These are phyloP conservation scores for Virgularia gustaviana DNA, from an alignment of 92 coral and sea anemone species.

Conservation along the genomic window DNA sequence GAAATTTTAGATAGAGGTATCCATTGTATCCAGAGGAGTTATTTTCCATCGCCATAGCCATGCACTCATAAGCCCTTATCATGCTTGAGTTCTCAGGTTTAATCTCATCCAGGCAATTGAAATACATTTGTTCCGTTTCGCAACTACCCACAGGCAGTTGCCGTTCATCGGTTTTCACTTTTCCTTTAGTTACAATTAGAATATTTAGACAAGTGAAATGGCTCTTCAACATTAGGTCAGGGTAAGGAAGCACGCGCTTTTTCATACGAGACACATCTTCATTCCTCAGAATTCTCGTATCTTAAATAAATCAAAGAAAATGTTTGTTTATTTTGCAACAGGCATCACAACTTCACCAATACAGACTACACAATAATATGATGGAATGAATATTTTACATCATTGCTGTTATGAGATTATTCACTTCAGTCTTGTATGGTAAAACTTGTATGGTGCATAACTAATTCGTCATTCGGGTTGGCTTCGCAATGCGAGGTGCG, in stretches of 20 bases:
- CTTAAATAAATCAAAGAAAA: background rate
- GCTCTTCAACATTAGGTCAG: background rate
- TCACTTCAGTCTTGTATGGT: too few relatives aligned
- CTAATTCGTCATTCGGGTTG: too few relatives aligned
- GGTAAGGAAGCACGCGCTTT: background rate
- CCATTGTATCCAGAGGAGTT: slow-evolving; percentile 61
- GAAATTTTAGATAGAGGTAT: slow-evolving; percentile 61
- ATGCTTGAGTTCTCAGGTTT: slow-evolving; percentile 6
- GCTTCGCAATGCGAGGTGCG: too few relatives aligned
- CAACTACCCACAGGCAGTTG: too few relatives aligned
- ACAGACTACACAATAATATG: too few relatives aligned
- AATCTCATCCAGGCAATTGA: background rate
- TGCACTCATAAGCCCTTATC: slow-evolving; percentile 64
- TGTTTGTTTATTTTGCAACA: background rate
- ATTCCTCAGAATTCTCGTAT: background rate
- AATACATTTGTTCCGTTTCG: background rate
- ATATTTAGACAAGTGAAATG: too few relatives aligned
- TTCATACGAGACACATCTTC: background rate
- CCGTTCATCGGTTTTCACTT: too few relatives aligned
- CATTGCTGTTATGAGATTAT: too few relatives aligned
- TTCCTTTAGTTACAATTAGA: background rate
- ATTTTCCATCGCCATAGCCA: slow-evolving; percentile 56
- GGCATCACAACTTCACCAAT: too few relatives aligned
- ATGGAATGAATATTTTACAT: too few relatives aligned
- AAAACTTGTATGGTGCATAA: too few relatives aligned